phyloP scores from a whole-genome alignment of 2,113 vertebrate species.

The Forbesichthys agassizii region DNA sequence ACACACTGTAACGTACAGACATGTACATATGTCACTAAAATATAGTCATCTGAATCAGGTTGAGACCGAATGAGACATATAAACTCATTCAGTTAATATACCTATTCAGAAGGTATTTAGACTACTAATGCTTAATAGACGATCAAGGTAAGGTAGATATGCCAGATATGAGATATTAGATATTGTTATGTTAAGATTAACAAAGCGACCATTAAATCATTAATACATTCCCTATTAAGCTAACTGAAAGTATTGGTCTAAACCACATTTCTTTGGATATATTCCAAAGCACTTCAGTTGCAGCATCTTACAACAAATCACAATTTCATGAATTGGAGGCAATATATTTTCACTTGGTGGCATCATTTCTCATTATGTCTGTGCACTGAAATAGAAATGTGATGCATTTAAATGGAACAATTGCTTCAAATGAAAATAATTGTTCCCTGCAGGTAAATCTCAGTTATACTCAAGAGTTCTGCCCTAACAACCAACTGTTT shows the following conservation, averaged over 20 bases:
- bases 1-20: no score
- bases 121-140: no score
- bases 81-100: no score
- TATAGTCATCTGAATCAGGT: no score
- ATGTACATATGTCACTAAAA: no score
- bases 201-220: neutral
- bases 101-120: no score
- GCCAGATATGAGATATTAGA: no score
- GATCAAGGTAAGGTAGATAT: no score
- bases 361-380: conserved; percentile 30
- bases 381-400: conserved; percentile 7
- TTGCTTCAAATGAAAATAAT: conserved; percentile 37
- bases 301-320: neutral
- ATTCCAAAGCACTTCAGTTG: conserved; percentile 4
- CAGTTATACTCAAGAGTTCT: conserved; percentile 1
- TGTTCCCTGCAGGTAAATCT: conserved; percentile 31
- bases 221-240: no score
- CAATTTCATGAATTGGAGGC: conserved; percentile 9
- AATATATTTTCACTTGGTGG: conserved; percentile 25
- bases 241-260: neutral
- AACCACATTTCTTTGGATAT: neutral
- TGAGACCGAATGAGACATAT: no score
- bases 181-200: neutral
- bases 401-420: conserved; percentile 31
- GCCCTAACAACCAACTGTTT: conserved; percentile 34